A percentile compares a stretch with the other conserved stretches of the same genome.
These are phyloP conservation scores for Sipha flava DNA, from an alignment of 1,140 invertebrate species.

Conservation along the genomic window DNA sequence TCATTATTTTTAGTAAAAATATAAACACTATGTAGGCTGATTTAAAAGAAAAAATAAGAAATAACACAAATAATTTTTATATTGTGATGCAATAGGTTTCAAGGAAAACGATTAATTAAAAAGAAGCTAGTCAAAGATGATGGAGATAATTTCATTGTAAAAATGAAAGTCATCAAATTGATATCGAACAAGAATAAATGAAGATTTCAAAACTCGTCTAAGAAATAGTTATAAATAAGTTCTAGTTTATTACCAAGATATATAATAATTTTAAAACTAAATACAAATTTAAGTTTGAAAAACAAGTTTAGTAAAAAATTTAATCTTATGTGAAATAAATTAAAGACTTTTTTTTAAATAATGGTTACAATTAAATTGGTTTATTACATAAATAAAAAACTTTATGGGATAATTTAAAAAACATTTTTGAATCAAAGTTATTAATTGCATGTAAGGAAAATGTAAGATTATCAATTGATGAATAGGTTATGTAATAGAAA, in stretches of 20 bases:
- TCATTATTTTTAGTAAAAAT: neutral
- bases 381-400: too few species aligned
- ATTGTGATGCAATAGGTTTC: neutral
- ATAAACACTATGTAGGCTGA: neutral
- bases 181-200: neutral
- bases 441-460: too few species aligned
- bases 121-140: neutral
- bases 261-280: neutral
- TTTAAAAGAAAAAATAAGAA: neutral
- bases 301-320: neutral
- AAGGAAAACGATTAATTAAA: constrained; percentile 4
- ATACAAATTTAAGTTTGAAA: neutral
- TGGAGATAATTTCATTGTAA: neutral
- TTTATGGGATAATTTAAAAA: too few species aligned
- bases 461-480: too few species aligned
- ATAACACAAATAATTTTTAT: neutral
- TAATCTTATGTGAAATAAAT: neutral
- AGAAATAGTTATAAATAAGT: neutral
- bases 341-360: neutral
- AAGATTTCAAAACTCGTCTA: neutral
- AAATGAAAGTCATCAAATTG: constrained; percentile 3
- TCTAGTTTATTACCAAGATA: neutral
- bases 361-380: neutral
- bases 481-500: too few species aligned
- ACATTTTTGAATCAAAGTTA: too few species aligned